These are phyloP conservation scores for Coptodon rendalli DNA, from an alignment of 2,113 vertebrate genomes.

Conservation along the genomic window DNA sequence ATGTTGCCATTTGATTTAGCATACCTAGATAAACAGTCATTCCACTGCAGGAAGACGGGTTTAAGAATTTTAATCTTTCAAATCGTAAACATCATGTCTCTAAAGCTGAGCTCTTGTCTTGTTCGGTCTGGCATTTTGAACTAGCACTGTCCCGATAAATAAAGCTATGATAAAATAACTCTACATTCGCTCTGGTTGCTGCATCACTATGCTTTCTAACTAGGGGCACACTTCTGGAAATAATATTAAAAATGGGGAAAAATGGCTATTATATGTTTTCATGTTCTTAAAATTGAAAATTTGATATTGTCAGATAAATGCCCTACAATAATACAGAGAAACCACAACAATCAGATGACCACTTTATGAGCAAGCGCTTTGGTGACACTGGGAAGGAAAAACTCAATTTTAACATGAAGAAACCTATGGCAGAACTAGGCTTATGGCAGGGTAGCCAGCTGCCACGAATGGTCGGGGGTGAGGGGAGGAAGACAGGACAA, in stretches of 20 bases:
- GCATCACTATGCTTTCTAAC: background rate
- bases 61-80: background rate
- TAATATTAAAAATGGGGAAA: background rate
- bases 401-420: background rate
- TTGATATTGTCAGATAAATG: background rate
- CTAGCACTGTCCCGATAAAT: background rate
- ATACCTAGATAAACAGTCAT: background rate
- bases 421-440: background rate
- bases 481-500: background rate
- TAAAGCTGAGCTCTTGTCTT: background rate
- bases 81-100: background rate
- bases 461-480: background rate
- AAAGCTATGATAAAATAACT: background rate
- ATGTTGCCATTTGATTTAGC: conserved; percentile 15
- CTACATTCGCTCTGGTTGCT: background rate
- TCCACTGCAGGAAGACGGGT: background rate
- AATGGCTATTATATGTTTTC: background rate
- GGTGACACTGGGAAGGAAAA: background rate
- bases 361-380: background rate
- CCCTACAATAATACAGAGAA: background rate
- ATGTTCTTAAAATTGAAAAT: background rate
- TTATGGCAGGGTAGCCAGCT: background rate
- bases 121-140: background rate
- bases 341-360: background rate
- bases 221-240: background rate